Percentiles rank a stretch among this genome's conserved stretches.
These are phyloP conservation scores for Gila robusta DNA, from an alignment of 2,797 vertebrate species.

Conservation along the genomic window DNA sequence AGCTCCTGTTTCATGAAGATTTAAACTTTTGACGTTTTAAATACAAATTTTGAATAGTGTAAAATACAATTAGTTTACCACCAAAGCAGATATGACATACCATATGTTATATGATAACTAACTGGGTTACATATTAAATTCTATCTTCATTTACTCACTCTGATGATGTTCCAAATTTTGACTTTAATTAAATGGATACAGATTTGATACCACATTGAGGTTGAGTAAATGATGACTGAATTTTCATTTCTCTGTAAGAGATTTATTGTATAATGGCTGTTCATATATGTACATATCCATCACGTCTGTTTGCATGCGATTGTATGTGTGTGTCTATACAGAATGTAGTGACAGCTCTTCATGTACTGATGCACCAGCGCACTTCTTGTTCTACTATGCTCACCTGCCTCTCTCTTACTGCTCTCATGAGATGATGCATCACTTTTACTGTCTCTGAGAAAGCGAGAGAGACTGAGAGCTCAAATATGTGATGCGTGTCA, in stretches of 20 bases:
- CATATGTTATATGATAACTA: background rate
- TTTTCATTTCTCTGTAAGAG: background rate
- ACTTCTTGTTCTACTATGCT: slow-evolving; percentile 43
- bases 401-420: slow-evolving; percentile 41
- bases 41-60: background rate
- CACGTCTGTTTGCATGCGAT: background rate
- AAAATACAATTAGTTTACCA: background rate
- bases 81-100: no score
- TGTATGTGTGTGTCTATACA: slow-evolving; percentile 17
- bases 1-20: background rate
- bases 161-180: background rate
- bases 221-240: background rate
- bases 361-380: slow-evolving; percentile 51
- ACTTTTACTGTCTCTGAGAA: slow-evolving; percentile 33
- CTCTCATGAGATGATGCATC: slow-evolving; percentile 44
- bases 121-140: background rate
- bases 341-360: slow-evolving; percentile 48
- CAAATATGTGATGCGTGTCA: slow-evolving; percentile 45
- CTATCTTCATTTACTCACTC: background rate
- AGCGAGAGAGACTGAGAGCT: slow-evolving; percentile 1
- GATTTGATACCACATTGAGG: background rate
- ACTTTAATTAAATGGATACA: background rate
- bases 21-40: background rate
- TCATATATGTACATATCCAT: slow-evolving; percentile 21
- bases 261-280: background rate